phyloP scores from a whole-genome alignment of 2,113 vertebrate genomes.

The Alexandromys fortis region DNA sequence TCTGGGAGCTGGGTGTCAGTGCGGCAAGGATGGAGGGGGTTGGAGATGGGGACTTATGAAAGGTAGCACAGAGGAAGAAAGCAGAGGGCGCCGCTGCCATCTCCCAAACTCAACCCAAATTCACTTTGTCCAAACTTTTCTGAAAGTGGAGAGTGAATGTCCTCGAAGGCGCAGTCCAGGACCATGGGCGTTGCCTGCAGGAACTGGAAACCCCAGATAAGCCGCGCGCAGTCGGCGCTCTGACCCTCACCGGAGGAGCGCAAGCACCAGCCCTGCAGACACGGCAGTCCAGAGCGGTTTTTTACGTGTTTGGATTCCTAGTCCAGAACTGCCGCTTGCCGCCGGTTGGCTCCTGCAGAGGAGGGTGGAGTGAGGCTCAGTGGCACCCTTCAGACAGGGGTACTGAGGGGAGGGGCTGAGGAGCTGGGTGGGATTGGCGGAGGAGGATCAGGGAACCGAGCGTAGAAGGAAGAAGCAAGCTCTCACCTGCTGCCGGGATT shows the following conservation, averaged over 20 bases:
- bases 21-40: neutral
- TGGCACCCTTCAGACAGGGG: neutral
- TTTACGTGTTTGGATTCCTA: neutral
- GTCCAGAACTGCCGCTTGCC: neutral
- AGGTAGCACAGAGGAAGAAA: neutral
- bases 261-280: accelerated
- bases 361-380: conserved; percentile 52
- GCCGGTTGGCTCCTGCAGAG: conserved; percentile 44
- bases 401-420: neutral
- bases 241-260: neutral
- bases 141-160: neutral
- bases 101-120: neutral
- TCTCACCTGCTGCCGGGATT: neutral
- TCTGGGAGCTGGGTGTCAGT: neutral
- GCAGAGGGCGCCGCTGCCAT: neutral
- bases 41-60: neutral
- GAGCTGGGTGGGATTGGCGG: neutral
- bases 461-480: neutral
- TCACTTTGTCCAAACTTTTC: conserved; percentile 47
- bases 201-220: neutral
- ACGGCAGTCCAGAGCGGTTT: neutral
- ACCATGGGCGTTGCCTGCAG: accelerated
- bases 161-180: neutral
- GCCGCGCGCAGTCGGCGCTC: accelerated
- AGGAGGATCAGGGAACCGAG: accelerated